Percentiles rank a stretch among this genome's conserved stretches.
Conservation (phyloP, 1,140 invertebrate genomes). For the Araneus ventricosus region DNA sequence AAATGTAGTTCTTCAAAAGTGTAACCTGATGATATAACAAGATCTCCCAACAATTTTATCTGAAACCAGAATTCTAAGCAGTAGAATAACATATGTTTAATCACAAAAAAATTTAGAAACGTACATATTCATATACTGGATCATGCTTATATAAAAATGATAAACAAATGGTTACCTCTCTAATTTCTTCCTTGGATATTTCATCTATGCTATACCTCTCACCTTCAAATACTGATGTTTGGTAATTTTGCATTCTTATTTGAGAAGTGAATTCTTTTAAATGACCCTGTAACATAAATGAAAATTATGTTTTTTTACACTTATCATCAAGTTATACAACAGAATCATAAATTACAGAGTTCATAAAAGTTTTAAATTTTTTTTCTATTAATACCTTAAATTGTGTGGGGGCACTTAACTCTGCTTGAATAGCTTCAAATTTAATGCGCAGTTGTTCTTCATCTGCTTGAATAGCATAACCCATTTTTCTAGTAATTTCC, state of each 20-base stretch:
- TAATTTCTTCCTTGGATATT: slow-evolving; percentile 84
- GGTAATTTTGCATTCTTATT: slow-evolving; percentile 88
- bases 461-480: slow-evolving; percentile 90
- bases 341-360: neutral
- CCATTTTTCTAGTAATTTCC: slow-evolving; percentile 91
- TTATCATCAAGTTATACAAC: neutral
- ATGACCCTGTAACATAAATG: slow-evolving; percentile 84
- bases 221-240: slow-evolving; percentile 79
- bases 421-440: slow-evolving; percentile 90
- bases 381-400: slow-evolving; percentile 86
- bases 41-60: too few species aligned
- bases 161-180: slow-evolving; percentile 81
- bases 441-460: slow-evolving; percentile 92
- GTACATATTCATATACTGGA: too few species aligned
- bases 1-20: too few species aligned
- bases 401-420: slow-evolving; percentile 93
- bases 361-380: neutral
- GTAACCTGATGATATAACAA: too few species aligned
- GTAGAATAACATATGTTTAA: too few species aligned
- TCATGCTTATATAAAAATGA: neutral
- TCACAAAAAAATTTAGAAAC: too few species aligned
- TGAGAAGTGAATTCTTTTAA: slow-evolving; percentile 94
- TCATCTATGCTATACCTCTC: slow-evolving; percentile 84
- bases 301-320: neutral
- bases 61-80: too few species aligned